Percentiles rank a stretch among this genome's conserved stretches.
Evolutionary conservation across 2,888 invertebrate genomes (phyloP).

Genomic region (Drosophila rellima): DNA sequence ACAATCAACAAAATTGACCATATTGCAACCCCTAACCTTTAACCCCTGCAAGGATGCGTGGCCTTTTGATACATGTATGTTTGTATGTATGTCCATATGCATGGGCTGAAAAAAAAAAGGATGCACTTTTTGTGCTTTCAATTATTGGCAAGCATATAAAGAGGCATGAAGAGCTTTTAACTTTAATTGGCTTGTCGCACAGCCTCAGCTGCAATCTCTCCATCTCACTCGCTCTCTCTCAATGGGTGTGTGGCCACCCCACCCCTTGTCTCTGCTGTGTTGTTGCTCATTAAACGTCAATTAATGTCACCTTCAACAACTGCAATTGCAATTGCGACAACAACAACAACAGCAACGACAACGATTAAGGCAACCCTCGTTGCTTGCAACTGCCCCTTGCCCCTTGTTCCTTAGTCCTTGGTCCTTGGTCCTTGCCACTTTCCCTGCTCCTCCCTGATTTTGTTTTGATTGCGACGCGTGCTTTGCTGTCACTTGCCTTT

Average conservation of each 20-base stretch:
- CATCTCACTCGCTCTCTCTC: background rate
- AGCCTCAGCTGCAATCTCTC: conserved; percentile 1
- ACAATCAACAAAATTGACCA: conserved; percentile 21
- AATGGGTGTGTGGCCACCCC: conserved; percentile 21
- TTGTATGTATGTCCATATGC: background rate
- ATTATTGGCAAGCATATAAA: conserved; percentile 50
- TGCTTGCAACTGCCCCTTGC: background rate
- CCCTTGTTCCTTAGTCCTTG: background rate
- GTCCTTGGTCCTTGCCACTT: background rate
- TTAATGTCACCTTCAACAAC: conserved; percentile 79
- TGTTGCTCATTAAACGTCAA: conserved; percentile 70
- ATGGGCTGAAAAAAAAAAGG: conserved; percentile 26
- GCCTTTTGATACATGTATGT: background rate
- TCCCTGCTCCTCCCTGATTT: conserved; percentile 38
- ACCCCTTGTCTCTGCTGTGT: conserved; percentile 9
- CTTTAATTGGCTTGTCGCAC: conserved; percentile 52
- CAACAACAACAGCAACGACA: conserved; percentile 20
- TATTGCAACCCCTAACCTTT: conserved; percentile 54
- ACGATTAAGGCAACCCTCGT: conserved; percentile 29
- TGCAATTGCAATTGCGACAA: conserved; percentile 65
- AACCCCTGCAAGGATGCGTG: conserved; percentile 24
- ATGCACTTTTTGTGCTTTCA: conserved; percentile 60
- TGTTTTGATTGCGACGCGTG: conserved; percentile 77
- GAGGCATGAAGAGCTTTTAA: conserved; percentile 55
- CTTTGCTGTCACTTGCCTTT: conserved; percentile 35